A percentile compares a stretch with the other conserved stretches of the same genome.
These are phyloP conservation scores for Lysandra bellargus DNA, from an alignment of 2,888 invertebrate species.

Conservation along the genomic window DNA sequence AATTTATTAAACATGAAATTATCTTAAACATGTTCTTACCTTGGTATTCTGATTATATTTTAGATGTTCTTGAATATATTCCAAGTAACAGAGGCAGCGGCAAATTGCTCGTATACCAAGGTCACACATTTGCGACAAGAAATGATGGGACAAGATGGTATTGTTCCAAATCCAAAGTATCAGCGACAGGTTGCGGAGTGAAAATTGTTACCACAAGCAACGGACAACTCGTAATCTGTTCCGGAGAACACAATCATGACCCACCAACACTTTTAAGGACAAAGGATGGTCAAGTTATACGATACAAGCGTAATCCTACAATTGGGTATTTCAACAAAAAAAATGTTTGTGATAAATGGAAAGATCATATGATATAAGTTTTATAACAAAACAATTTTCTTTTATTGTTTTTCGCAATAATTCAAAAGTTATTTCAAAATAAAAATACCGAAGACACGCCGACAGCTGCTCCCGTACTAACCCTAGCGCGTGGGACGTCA, in stretches of 20 bases:
- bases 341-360: too few species aligned
- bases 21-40: not conserved
- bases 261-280: conserved; percentile 39
- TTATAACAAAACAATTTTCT: too few species aligned
- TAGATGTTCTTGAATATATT: conserved; percentile 34
- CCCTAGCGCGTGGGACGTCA: too few species aligned
- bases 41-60: not conserved
- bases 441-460: too few species aligned
- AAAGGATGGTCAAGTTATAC: conserved; percentile 33
- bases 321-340: too few species aligned
- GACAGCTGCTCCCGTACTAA: too few species aligned
- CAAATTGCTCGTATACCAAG: conserved; percentile 45
- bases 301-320: not conserved
- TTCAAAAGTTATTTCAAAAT: too few species aligned
- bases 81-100: conserved; percentile 39
- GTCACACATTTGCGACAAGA: conserved; percentile 46
- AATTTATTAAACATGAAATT: too few species aligned
- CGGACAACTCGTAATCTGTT: conserved; percentile 32
- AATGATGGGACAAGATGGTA: conserved; percentile 41
- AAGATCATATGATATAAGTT: too few species aligned
- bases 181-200: conserved; percentile 43
- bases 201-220: conserved; percentile 39
- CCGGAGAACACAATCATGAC: conserved; percentile 40
- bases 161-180: conserved; percentile 43
- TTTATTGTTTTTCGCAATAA: too few species aligned